phyloP scores from a whole-genome alignment of 2,888 invertebrate species.

The Boloria selene region DNA sequence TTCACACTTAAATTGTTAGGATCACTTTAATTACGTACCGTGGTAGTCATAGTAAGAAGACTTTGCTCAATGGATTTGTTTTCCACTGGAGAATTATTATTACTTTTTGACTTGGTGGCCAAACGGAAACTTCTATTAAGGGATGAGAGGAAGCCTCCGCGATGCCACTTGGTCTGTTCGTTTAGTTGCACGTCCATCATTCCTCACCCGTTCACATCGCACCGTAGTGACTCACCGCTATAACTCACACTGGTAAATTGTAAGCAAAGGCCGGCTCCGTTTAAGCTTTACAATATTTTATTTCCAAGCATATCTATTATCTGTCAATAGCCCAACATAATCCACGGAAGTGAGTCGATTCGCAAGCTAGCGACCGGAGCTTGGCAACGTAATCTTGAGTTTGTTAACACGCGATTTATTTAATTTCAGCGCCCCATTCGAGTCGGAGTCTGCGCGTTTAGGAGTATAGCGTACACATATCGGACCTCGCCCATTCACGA shows the following conservation, averaged over 20 bases:
- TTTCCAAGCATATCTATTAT: conserved; percentile 43
- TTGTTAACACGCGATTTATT: conserved; percentile 51
- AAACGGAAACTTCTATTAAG: conserved; percentile 77
- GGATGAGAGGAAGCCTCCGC: conserved; percentile 74
- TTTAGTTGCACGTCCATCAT: conserved; percentile 72
- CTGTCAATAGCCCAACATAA: conserved; percentile 38
- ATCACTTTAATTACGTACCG: conserved; percentile 52
- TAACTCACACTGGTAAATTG: conserved; percentile 37
- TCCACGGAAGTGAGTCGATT: conserved; percentile 44
- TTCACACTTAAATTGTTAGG: conserved; percentile 8
- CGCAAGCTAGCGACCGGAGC: conserved; percentile 42
- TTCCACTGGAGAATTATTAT: conserved; percentile 56
- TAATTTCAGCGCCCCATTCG: conserved; percentile 45
- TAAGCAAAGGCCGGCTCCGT: conserved; percentile 42
- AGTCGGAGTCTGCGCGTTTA: conserved; percentile 50
- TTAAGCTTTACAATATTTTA: conserved; percentile 45
- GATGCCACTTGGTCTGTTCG: conserved; percentile 72
- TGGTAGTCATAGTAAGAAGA: conserved; percentile 52
- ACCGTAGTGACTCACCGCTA: conserved; percentile 67
- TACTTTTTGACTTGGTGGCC: conserved; percentile 61
- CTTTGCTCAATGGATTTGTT: conserved; percentile 58
- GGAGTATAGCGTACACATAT: conserved; percentile 41
- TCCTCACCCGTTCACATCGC: conserved; percentile 69
- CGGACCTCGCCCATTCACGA: conserved; percentile 67
- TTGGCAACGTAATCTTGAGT: conserved; percentile 47